These are phyloP conservation scores for Fundulus diaphanus DNA, from an alignment of 2,797 vertebrate species.

Conservation along the genomic window DNA sequence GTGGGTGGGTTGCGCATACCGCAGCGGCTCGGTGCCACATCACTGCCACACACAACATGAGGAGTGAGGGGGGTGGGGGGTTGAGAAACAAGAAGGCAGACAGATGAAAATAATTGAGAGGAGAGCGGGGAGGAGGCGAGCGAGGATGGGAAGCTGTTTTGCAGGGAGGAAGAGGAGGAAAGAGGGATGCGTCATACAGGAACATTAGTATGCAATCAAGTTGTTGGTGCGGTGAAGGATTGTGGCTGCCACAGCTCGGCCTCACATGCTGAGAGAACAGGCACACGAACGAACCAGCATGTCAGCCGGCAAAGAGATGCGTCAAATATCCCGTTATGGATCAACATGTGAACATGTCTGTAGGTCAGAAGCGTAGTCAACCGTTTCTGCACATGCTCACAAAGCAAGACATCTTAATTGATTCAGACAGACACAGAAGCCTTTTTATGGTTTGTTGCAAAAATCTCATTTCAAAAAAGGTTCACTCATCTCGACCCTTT, in stretches of 20 bases:
- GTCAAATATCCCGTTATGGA: slow-evolving; percentile 57
- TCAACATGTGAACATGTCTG: slow-evolving; percentile 42
- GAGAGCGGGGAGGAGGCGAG: slow-evolving; percentile 1
- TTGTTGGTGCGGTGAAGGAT: slow-evolving; percentile 53
- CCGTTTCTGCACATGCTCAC: too few species aligned
- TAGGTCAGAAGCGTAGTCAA: too few species aligned
- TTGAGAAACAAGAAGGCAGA: slow-evolving; percentile 34
- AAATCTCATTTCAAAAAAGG: too few species aligned
- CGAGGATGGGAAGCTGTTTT: slow-evolving; percentile 13
- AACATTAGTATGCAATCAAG: slow-evolving; percentile 74
- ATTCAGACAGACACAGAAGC: too few species aligned
- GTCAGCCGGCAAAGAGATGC: slow-evolving; percentile 29
- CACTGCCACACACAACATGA: slow-evolving; percentile 56
- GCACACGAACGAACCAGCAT: slow-evolving; percentile 30
- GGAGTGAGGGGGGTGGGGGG: slow-evolving; percentile 26
- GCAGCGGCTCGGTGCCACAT: slow-evolving; percentile 54
- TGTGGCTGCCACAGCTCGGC: slow-evolving; percentile 57
- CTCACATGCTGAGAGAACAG: slow-evolving; percentile 38
- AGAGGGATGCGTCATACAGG: slow-evolving; percentile 50
- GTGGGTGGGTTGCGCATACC: slow-evolving; percentile 45
- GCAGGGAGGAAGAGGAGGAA: slow-evolving; percentile 17
- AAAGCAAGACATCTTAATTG: too few species aligned
- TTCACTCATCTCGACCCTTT: too few species aligned
- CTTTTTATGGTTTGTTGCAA: too few species aligned
- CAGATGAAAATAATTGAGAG: slow-evolving; percentile 50